Percentiles rank a stretch among this genome's conserved stretches.
phyloP scores from a whole-genome alignment of 2,797 vertebrate species.

The Triplophysa yarkandensis region DNA sequence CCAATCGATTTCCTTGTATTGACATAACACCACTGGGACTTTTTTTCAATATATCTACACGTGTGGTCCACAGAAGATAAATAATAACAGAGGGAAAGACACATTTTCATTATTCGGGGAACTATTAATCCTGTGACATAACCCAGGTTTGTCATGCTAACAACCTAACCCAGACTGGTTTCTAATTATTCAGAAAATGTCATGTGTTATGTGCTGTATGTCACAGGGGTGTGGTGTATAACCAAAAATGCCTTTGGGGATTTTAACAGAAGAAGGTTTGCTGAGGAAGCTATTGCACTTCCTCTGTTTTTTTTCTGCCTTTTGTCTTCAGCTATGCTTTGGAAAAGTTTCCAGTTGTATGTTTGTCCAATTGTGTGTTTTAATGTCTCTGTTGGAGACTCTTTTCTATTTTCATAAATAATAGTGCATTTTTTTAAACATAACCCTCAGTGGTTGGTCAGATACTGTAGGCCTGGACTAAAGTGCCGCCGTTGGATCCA shows the following conservation, averaged over 20 bases:
- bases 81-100: too few species aligned
- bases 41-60: too few species aligned
- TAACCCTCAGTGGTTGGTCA: neutral
- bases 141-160: neutral
- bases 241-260: neutral
- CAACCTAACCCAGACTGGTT: neutral
- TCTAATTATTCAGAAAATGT: neutral
- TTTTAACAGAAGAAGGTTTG: neutral
- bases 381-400: neutral
- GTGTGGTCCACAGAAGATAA: too few species aligned
- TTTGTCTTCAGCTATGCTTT: neutral
- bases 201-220: neutral
- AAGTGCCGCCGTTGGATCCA: neutral
- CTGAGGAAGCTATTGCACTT: conserved; percentile 26
- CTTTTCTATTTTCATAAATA: neutral
- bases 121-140: neutral
- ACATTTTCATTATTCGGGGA: too few species aligned
- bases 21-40: too few species aligned
- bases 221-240: conserved; percentile 37
- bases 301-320: conserved; percentile 3
- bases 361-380: neutral
- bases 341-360: neutral
- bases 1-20: too few species aligned
- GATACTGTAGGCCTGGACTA: neutral
- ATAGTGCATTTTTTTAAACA: neutral